Evolutionary conservation across 2,113 vertebrate genomes (phyloP).

Genomic region (Isichthys henryi): DNA sequence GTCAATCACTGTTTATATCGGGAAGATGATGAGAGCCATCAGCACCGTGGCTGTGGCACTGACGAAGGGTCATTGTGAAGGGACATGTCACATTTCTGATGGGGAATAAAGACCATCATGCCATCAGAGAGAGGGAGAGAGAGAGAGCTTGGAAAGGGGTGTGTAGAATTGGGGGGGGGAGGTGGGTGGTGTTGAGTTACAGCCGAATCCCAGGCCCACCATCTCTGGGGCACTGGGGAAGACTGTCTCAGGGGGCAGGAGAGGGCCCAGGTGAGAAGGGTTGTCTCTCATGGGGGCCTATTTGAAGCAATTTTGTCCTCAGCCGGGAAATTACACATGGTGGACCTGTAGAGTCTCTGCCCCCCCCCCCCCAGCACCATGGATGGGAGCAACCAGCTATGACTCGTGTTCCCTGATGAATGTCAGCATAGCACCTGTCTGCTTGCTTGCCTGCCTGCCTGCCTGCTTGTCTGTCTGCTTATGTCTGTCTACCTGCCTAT

Average conservation of each 20-base stretch:
- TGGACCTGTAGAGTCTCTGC: no score
- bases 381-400: not conserved
- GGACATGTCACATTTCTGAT: not conserved
- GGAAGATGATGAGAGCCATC: not conserved
- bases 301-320: no score
- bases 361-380: not conserved
- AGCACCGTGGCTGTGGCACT: not conserved
- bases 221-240: not conserved
- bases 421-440: not conserved
- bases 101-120: not conserved
- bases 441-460: not conserved
- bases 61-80: not conserved
- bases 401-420: not conserved
- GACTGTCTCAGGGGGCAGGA: not conserved
- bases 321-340: no score
- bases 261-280: not conserved
- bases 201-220: not conserved
- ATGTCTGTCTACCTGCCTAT: not conserved
- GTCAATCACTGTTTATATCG: not conserved
- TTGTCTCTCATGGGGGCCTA: not conserved
- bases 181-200: not conserved
- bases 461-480: not conserved
- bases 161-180: not conserved
- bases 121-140: not conserved
- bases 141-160: not conserved